Evolutionary conservation across 2,113 vertebrate species (phyloP), one percentile per base, ranked within the genome.

Genomic region (Prochilodus magdalenae): DNA sequence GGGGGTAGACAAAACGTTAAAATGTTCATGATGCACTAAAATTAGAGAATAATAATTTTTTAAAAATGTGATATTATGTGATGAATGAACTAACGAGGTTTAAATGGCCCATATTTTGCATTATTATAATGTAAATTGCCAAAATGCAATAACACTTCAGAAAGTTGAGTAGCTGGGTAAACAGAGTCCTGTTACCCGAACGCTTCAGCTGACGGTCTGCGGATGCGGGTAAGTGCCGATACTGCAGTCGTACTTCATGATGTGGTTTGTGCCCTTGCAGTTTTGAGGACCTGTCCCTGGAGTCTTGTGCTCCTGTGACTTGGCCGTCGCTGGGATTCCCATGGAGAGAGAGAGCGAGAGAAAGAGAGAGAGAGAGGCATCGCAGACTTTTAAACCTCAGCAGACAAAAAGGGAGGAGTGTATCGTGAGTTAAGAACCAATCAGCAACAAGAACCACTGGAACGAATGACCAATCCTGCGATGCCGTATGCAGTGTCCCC

Each of bases 221-320:
- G n/a, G n/a, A n/a, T n/a, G n/a, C n/a, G n/a, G n/a, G n/a, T 4
- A 49, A 14, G 47, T 14, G 47, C 2, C 13, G 47, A 51, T 18
- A 1, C 18, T 51, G 14, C 14, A 51, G 5, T 16, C 75, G 27
- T 51, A 3, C 12, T 20, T 63, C 66, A 69, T 69, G 40, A 40
- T 26, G 47, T 77, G 5, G 49, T 10, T 76, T 27, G 77, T 86
- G 24, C 13, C 55, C 83, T 89, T 89, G 60, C 91, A 95, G 94
- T 95, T 95, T 88, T 95, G 86, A 94, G 73, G 83, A 65, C 4
- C 66, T 22, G 51, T 55, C 67, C 40, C 79, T 4, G 76, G 86
- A 88, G 89, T 90, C 89, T 84, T 84, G 82, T 73, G 62, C 81
- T 78, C 77, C 84, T 79, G 49, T 75, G 85, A 84, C 71, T 76